phyloP scores from a whole-genome alignment of 2,888 invertebrate genomes.

The Odontomyia ornata region DNA sequence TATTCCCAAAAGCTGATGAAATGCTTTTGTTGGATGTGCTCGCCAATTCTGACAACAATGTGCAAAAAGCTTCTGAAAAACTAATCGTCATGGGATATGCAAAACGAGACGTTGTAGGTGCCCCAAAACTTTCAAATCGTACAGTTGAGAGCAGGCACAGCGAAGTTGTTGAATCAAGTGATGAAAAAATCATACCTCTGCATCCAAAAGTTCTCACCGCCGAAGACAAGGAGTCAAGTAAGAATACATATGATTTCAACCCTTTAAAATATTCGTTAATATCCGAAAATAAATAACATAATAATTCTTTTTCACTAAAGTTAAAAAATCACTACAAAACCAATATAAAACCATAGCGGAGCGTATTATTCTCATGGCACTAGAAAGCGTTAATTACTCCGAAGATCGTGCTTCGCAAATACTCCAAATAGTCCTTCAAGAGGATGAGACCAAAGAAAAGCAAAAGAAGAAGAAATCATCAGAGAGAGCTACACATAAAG shows the following conservation, averaged over 20 bases:
- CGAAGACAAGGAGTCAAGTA: conserved; percentile 77
- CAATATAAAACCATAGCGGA: conserved; percentile 81
- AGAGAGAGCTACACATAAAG: conserved; percentile 46
- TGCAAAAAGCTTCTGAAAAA: conserved; percentile 85
- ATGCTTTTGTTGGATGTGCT: conserved; percentile 84
- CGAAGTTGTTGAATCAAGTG: conserved; percentile 48
- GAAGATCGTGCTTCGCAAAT: conserved; percentile 84
- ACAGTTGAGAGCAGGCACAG: conserved; percentile 57
- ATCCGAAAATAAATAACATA: neutral
- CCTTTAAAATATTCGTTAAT: neutral
- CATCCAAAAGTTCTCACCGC: conserved; percentile 73
- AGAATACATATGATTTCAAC: conserved; percentile 53
- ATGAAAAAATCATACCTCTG: conserved; percentile 57
- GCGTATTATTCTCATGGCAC: conserved; percentile 81
- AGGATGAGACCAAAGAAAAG: conserved; percentile 67
- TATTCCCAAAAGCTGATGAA: conserved; percentile 91
- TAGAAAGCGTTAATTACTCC: conserved; percentile 88
- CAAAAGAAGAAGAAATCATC: conserved; percentile 52
- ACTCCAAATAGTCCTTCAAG: conserved; percentile 75
- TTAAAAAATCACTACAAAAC: conserved; percentile 74
- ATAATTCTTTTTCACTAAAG: conserved; percentile 62
- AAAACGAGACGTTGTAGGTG: conserved; percentile 77
- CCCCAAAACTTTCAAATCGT: conserved; percentile 66
- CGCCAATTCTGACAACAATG: conserved; percentile 88
- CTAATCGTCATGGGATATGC: conserved; percentile 82